Evolutionary conservation across 2,888 invertebrate genomes (phyloP), one percentile per base, ranked within the genome.

Genomic region (Geophilus truncorum): DNA sequence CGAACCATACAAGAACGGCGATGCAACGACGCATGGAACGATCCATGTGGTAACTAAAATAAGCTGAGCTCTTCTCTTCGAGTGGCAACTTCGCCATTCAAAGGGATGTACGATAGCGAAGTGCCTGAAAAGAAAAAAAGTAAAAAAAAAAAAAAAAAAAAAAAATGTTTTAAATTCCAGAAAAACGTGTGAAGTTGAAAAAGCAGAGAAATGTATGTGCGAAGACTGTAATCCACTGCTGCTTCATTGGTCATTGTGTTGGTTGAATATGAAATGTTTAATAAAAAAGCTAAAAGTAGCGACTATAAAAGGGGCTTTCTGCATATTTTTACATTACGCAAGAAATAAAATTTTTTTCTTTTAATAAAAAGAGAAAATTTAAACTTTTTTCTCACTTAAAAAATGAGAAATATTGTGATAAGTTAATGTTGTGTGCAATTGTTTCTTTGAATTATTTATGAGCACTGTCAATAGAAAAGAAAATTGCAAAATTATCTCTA

Each of bases 31-130:
- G 32, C 84, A 83, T 4, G 87, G 87, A 21, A 87, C 84, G 1
- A 86, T 81, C 88, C 88, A 88, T 2, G 87, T 87, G 18, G 84
- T 83, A 0, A 86, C 83, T 7, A 88, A 84, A 36, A 88, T 87
- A 79, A 85, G 84, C 30, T 85, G 85, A 18, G 87, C 87, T 23
- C 88, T 83, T 0, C 86, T 84, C 82, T 85, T 85, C 18, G 85
- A 85, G 83, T 86, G 84, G 34, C 85, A 84, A 81, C 85, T 86
- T 84, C 88, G 85, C 23, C 87, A 86, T 28, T 87, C 86, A 62
- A 88, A 84, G 0, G 88, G 88, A 81, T 88, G 86, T 1, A 88
- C 87, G 12, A 89, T 87, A 25, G 88, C 88, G 82, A 87, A 87
- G 81, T 88, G 88, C 81, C 88, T 88, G 84, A 12, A 85, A 84